A percentile compares a stretch with the other conserved stretches of the same genome.
Evolutionary conservation across 2,797 vertebrate genomes (phyloP).

Genomic region (Sus cebifrons): DNA sequence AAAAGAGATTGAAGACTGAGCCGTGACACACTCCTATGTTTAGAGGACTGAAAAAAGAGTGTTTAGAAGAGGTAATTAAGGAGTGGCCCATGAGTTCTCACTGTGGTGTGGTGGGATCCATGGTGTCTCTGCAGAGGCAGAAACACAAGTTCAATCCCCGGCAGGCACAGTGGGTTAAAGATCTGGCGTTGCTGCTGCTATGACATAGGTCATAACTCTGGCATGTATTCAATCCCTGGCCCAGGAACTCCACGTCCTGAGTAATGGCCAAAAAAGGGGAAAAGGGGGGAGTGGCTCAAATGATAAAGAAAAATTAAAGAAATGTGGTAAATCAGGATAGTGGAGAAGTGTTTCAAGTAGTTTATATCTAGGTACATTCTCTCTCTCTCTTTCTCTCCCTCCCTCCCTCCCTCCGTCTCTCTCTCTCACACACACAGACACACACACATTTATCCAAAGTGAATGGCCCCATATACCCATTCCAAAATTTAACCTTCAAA

Average conservation of each 20-base stretch:
- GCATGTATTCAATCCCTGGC: no score
- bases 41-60: neutral
- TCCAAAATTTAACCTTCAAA: conserved; percentile 47
- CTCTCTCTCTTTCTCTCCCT: neutral
- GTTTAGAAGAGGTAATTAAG: neutral
- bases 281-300: no score
- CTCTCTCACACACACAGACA: neutral
- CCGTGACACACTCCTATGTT: neutral
- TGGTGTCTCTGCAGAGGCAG: no score
- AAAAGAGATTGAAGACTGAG: neutral
- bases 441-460: neutral
- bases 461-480: neutral
- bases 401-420: neutral
- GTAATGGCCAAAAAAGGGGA: no score
- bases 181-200: no score
- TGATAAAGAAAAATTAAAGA: neutral
- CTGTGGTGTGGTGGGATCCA: no score
- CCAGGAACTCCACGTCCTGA: no score
- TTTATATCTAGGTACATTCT: neutral
- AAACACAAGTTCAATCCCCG: no score
- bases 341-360: neutral
- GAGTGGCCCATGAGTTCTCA: neutral
- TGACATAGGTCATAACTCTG: no score
- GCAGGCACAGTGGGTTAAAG: no score
- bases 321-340: neutral